Evolutionary conservation across 2,113 vertebrate genomes (phyloP), one percentile per base, ranked within the genome.

Genomic region (Podarcis muralis): DNA sequence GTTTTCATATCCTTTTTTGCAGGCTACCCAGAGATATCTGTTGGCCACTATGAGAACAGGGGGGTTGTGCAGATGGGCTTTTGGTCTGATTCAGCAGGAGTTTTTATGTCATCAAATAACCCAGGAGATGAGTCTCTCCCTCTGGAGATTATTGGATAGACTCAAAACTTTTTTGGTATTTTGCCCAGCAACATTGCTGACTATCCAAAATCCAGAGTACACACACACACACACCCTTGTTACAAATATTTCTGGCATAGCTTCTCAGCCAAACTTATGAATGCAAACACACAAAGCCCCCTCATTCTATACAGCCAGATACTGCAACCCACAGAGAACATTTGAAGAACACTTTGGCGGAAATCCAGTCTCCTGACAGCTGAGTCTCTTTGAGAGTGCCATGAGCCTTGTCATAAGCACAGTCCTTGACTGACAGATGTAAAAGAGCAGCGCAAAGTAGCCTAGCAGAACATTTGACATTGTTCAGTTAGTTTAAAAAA

Each of bases 341-440:
- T 78, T 91, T 93, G 62, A 71, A 92, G 83, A 92, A 82, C 23
- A 11, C 30, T 89, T 78, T 93, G 93, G 94, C 92, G 43, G 53
- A 69, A 32, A 30, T 59, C 88, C 94, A 94, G 77, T 27, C 77
- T 48, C 0, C 0, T 80, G 79, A 90, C 93, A 95, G 93, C 90
- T 91, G 91, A 93, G 78, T 0, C 3, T 53, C 80, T 87, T 78
- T 27, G 2, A 74, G 87, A 87, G 87, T 12, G 0, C 77, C 32
- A 87, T 62, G 81, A 59, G 94, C 18, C 91, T 92, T 91, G 79
- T 89, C 86, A 86, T 76, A 87, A 85, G 89, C 91, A 90, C 89
- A 94, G 79, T 91, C 86, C 86, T 77, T 0, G 85, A n/a, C 84
- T 90, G 87, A 87, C 87, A 92, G 88, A 88, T 94, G 85, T 80